A percentile compares a stretch with the other conserved stretches of the same genome.
These are phyloP conservation scores for Coregonus suidteri DNA, from an alignment of 2,797 vertebrate genomes.

Conservation along the genomic window DNA sequence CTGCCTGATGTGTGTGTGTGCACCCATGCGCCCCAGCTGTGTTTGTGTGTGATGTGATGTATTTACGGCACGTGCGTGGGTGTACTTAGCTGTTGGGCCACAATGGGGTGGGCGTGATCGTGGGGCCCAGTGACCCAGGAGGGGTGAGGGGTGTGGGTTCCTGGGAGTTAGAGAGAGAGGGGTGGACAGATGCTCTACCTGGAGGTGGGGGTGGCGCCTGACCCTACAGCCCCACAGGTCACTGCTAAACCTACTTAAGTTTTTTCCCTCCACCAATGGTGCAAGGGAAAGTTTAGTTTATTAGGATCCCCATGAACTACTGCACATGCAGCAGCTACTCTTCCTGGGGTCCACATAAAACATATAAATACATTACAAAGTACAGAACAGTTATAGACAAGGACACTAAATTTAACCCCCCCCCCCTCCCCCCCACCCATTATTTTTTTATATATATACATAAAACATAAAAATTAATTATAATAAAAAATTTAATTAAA, in stretches of 20 bases:
- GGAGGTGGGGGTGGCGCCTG: constrained; percentile 30
- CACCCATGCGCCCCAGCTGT: constrained; percentile 31
- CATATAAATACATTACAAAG: no score
- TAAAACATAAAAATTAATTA: no score
- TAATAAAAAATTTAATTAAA: no score
- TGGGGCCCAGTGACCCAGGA: constrained; percentile 54
- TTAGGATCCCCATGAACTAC: no score
- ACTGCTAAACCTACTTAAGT: constrained; percentile 57
- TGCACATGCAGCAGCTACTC: no score
- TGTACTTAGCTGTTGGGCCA: neutral
- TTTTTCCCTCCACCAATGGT: constrained; percentile 38
- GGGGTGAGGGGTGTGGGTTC: neutral
- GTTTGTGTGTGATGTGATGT: constrained; percentile 56
- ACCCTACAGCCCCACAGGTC: constrained; percentile 57
- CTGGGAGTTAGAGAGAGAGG: neutral
- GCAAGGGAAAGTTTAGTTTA: constrained; percentile 24
- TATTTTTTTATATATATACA: no score
- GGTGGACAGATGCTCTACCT: constrained; percentile 72
- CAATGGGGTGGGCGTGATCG: constrained; percentile 18
- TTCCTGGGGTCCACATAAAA: no score
- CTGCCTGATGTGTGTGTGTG: constrained; percentile 20
- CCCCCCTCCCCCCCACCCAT: no score
- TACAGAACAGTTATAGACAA: no score
- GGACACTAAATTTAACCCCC: no score
- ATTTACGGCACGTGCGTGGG: constrained; percentile 67